Evolutionary conservation across 1,140 invertebrate species (phyloP).

Genomic region (Whitmania pigra): DNA sequence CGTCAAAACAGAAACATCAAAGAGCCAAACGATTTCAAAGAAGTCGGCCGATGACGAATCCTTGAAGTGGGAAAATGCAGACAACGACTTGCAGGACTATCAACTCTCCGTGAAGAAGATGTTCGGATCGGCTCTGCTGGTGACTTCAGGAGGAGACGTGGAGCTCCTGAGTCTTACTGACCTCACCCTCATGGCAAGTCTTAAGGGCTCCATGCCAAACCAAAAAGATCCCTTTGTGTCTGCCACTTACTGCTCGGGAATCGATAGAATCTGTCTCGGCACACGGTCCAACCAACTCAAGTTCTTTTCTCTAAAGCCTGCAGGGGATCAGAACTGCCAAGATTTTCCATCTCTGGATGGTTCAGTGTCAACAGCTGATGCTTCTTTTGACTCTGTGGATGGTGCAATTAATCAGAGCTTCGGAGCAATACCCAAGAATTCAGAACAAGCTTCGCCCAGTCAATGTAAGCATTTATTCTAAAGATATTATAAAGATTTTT

Average conservation of each 20-base stretch:
- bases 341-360: slow-evolving; percentile 1
- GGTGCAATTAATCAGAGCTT: too few species aligned
- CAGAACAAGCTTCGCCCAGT: too few species aligned
- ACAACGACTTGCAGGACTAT: slow-evolving; percentile 19
- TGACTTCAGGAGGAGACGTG: slow-evolving; percentile 34
- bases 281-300: not conserved
- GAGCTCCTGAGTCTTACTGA: slow-evolving; percentile 34
- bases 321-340: slow-evolving; percentile 4
- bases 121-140: slow-evolving; percentile 35
- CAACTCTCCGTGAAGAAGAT: slow-evolving; percentile 17
- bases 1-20: too few species aligned
- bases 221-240: slow-evolving; percentile 35
- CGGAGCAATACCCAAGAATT: too few species aligned
- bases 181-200: slow-evolving; percentile 32
- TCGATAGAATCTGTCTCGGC: slow-evolving; percentile 7
- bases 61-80: slow-evolving; percentile 19
- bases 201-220: slow-evolving; percentile 28
- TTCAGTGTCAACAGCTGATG: too few species aligned
- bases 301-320: slow-evolving; percentile 7
- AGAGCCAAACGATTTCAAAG: too few species aligned
- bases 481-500: too few species aligned
- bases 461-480: too few species aligned
- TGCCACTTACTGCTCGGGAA: slow-evolving; percentile 37
- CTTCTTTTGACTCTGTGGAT: too few species aligned
- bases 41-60: slow-evolving; percentile 31